These are phyloP conservation scores for Rhinopomastus cyanomelas DNA, from an alignment of 2,113 vertebrate genomes.

Conservation along the genomic window DNA sequence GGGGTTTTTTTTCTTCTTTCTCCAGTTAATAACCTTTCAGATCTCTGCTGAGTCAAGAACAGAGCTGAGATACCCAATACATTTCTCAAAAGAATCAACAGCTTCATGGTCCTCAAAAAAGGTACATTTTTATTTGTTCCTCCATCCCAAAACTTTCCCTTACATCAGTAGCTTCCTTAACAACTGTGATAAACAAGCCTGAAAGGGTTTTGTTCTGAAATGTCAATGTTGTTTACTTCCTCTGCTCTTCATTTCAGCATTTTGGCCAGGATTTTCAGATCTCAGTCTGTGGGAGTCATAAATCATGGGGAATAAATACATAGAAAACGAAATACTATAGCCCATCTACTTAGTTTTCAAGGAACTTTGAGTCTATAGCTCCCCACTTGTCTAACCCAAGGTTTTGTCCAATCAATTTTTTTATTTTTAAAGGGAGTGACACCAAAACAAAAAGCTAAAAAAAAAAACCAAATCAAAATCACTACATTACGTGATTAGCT, in stretches of 20 bases:
- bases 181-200: constrained; percentile 1
- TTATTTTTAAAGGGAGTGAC: not conserved
- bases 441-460: too few species aligned
- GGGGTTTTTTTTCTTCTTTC: not conserved
- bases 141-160: constrained; percentile 7
- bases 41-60: not conserved
- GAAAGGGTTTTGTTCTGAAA: constrained; percentile 37
- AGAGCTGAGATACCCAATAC: not conserved
- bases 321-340: not conserved
- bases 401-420: not conserved
- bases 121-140: not conserved
- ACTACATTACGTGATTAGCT: not conserved
- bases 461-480: too few species aligned
- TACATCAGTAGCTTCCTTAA: constrained; percentile 23
- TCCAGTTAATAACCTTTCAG: not conserved
- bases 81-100: constrained; percentile 7
- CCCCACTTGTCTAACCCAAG: not conserved
- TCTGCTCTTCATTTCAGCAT: constrained; percentile 28
- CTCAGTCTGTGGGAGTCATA: constrained; percentile 16
- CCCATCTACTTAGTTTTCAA: constrained; percentile 10
- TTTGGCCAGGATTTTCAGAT: constrained; percentile 24
- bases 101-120: not conserved
- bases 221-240: constrained; percentile 25
- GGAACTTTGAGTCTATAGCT: not conserved
- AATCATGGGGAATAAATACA: not conserved